Evolutionary conservation across 1,140 invertebrate genomes (phyloP), one percentile per base, ranked within the genome.

Genomic region (Eupristina koningsbergeri): DNA sequence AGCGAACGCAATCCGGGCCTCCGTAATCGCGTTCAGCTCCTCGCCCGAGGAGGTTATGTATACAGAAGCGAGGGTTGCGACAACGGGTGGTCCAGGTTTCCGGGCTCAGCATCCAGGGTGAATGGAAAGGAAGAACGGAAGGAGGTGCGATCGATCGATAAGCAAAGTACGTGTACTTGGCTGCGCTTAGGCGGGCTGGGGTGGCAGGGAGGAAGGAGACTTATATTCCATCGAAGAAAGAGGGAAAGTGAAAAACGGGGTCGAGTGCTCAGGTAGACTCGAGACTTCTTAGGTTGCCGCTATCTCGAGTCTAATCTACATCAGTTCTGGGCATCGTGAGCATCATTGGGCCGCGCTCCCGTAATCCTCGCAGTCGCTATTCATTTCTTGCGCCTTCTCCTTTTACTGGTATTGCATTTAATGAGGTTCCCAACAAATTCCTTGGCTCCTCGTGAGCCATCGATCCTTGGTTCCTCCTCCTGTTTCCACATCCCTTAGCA

Each of bases 401-500:
- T 90, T 90, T 91, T 91, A 91, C 87, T 89, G 86, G 87, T 89
- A 90, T 90, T 90, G 86, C 89, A 90, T 90, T 90, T 89, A 89
- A 90, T 84, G 84, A 89, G 87, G 86, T 88, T 88, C 84, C 71
- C 63, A 39, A 75, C n/a, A n/a, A 79, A 78, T 69, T 61, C 50
- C 75, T 26, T 6, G 31, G 34, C 36, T 31, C 26, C 47, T 13
- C 29, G 19, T 41, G 31, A n/a, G 69, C 50, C 53, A 63, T n/a
- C 53, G 36, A 81, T 73, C 47, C 80, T n/a, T n/a, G n/a, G n/a
- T n/a, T n/a, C 50, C 31, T 29, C 11, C 17, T 64, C 34, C 29
- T 29, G 31, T 2, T 19, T 34, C 29, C 29, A 34, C n/a, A 9
- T 36, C 64, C 8, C 6, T 13, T 39, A 7, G 17, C 36, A n/a